Percentiles rank a stretch among this genome's conserved stretches.
Evolutionary conservation across 2,797 vertebrate genomes (phyloP).

Genomic region (Danionella dracula): DNA sequence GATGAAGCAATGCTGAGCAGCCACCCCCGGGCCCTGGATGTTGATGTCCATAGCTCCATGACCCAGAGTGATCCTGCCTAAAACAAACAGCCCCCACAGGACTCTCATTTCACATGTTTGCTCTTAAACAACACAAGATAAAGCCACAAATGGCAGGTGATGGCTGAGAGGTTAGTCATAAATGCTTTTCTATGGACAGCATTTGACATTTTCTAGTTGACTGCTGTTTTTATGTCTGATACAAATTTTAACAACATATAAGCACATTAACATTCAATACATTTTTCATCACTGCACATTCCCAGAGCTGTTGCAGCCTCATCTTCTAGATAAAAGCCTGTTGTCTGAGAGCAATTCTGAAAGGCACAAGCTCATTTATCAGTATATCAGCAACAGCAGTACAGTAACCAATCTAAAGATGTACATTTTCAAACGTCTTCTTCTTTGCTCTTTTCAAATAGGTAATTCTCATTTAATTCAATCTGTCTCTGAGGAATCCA

Average conservation of each 20-base stretch:
- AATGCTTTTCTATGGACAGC: no score
- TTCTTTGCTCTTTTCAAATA: not conserved
- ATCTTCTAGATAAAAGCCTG: slow-evolving; percentile 25
- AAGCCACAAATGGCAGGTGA: not conserved
- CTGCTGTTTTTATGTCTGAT: no score
- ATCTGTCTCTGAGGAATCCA: slow-evolving; percentile 22
- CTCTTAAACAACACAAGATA: not conserved
- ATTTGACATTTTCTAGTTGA: no score
- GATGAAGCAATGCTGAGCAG: slow-evolving; percentile 86
- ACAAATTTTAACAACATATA: not conserved
- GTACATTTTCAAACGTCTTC: not conserved
- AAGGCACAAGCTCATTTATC: not conserved
- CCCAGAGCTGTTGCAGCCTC: slow-evolving; percentile 9
- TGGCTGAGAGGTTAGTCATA: no score
- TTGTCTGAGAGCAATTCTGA: slow-evolving; percentile 9
- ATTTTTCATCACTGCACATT: slow-evolving; percentile 14
- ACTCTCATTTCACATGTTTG: not conserved
- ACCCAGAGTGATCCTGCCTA: slow-evolving; percentile 84
- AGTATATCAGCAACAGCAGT: not conserved
- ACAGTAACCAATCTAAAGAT: not conserved
- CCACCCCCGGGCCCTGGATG: slow-evolving; percentile 82
- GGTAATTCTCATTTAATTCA: slow-evolving; percentile 13
- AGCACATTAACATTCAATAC: not conserved
- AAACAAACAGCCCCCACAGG: not conserved
- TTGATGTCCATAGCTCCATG: slow-evolving; percentile 75